phyloP scores from a whole-genome alignment of 2,888 invertebrate species.

The Lasioglossum lativentre region DNA sequence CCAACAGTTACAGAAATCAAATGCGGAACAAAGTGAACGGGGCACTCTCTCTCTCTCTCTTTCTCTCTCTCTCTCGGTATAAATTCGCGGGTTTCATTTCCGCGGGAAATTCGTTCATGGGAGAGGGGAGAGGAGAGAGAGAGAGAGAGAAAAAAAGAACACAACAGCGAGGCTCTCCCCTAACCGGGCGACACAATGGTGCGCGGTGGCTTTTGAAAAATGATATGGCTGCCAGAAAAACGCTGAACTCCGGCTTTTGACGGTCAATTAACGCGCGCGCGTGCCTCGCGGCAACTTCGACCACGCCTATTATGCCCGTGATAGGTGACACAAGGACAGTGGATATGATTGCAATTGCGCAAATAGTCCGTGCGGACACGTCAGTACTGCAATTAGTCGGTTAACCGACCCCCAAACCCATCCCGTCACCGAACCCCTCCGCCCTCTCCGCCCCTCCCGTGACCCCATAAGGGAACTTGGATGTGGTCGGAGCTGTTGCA shows the following conservation, averaged over 20 bases:
- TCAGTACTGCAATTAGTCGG: slow-evolving; percentile 83
- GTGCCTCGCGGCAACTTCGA: slow-evolving; percentile 20
- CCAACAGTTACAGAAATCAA: slow-evolving; percentile 23
- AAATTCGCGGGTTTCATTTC: background rate
- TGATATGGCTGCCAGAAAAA: slow-evolving; percentile 54
- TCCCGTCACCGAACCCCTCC: slow-evolving; percentile 40
- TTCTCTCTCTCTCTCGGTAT: background rate
- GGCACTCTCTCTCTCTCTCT: background rate
- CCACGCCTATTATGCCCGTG: slow-evolving; percentile 48
- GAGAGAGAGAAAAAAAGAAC: background rate
- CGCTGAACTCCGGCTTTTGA: slow-evolving; percentile 58
- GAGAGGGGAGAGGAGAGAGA: background rate
- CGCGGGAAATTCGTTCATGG: background rate
- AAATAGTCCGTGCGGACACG: slow-evolving; percentile 78
- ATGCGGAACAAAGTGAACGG: slow-evolving; percentile 36
- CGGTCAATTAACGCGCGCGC: slow-evolving; percentile 64
- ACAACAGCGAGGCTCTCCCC: background rate
- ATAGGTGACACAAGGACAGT: slow-evolving; percentile 61
- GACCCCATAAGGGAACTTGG: slow-evolving; percentile 51
- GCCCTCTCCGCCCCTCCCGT: background rate
- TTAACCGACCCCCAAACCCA: slow-evolving; percentile 75
- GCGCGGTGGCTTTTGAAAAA: slow-evolving; percentile 59
- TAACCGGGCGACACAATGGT: slow-evolving; percentile 26
- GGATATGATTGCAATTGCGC: slow-evolving; percentile 79
- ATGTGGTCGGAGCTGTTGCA: slow-evolving; percentile 58